A percentile compares a stretch with the other conserved stretches of the same genome.
These are phyloP conservation scores for Dascillus cervinus DNA, from an alignment of 2,888 invertebrate species.

Conservation along the genomic window DNA sequence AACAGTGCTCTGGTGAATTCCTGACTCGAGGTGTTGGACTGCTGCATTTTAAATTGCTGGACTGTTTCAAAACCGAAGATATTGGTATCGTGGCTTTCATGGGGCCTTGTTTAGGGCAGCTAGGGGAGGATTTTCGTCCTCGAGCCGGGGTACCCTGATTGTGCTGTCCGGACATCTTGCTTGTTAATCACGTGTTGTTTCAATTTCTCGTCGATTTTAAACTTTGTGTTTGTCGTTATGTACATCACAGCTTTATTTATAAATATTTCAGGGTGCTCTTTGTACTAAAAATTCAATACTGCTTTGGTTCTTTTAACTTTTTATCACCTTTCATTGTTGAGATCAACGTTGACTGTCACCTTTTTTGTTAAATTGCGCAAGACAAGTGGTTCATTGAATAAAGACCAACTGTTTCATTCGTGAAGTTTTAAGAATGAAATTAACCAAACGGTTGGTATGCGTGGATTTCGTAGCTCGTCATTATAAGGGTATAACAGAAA, in stretches of 20 bases:
- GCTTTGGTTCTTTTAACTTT: constrained; percentile 14
- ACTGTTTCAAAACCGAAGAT: constrained; percentile 61
- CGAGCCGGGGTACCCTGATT: constrained; percentile 41
- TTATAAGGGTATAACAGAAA: too few species aligned
- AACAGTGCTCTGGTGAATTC: constrained; percentile 60
- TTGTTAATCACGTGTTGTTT: constrained; percentile 5
- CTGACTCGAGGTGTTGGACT: constrained; percentile 62
- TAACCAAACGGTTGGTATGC: too few species aligned
- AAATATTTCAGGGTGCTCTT: constrained; percentile 2
- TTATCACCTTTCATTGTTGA: constrained; percentile 24
- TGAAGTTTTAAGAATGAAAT: too few species aligned
- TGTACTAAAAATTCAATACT: constrained; percentile 14
- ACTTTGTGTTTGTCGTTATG: constrained; percentile 1
- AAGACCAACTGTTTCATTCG: too few species aligned
- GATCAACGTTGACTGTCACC: constrained; percentile 13
- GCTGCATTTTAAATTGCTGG: constrained; percentile 49
- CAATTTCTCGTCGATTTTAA: constrained; percentile 3
- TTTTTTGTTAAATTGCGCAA: constrained; percentile 18
- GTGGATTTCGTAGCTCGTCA: too few species aligned
- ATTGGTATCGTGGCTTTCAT: constrained; percentile 72
- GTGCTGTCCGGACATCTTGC: constrained; percentile 43
- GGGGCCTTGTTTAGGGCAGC: constrained; percentile 56
- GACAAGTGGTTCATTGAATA: too few species aligned
- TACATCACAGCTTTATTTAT: constrained; percentile 9
- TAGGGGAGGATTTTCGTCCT: constrained; percentile 61